A percentile compares a stretch with the other conserved stretches of the same genome.
Evolutionary conservation across 1,140 invertebrate species (phyloP).

Genomic region (Patella vulgata): DNA sequence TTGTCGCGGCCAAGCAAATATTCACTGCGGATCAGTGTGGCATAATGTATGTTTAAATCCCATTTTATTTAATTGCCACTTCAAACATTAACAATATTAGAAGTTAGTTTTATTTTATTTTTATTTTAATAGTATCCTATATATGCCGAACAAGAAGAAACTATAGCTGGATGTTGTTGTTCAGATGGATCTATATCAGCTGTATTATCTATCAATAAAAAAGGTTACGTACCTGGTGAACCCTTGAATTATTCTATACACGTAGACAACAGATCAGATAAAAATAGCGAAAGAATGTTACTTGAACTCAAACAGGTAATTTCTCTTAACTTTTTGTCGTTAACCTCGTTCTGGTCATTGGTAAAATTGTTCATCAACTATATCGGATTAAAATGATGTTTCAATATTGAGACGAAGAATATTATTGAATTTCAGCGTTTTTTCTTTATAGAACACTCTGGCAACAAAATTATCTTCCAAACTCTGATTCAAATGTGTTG

Average conservation of each 20-base stretch:
- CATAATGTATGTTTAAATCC: no score
- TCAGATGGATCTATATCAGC: constrained; percentile 38
- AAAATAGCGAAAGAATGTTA: constrained; percentile 24
- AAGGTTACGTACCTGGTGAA: constrained; percentile 53
- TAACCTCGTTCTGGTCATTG: background rate
- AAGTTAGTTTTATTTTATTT: no score
- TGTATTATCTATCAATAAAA: constrained; percentile 42
- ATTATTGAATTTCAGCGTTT: no score
- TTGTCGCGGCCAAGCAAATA: no score
- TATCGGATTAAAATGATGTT: background rate
- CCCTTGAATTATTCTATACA: constrained; percentile 43
- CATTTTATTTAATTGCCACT: no score
- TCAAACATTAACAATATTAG: no score
- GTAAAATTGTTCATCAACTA: background rate
- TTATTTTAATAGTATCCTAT: constrained; percentile 48
- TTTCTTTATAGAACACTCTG: background rate
- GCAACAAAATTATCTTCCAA: background rate
- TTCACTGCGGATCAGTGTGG: no score
- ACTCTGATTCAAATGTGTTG: no score
- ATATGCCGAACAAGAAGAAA: constrained; percentile 38
- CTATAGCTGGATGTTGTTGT: constrained; percentile 53
- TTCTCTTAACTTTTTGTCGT: no score
- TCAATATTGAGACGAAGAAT: background rate
- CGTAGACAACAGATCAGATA: constrained; percentile 46
- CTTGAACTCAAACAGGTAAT: constrained; percentile 46